phyloP scores from a whole-genome alignment of 2,113 vertebrate species.

The Elanoides forficatus region DNA sequence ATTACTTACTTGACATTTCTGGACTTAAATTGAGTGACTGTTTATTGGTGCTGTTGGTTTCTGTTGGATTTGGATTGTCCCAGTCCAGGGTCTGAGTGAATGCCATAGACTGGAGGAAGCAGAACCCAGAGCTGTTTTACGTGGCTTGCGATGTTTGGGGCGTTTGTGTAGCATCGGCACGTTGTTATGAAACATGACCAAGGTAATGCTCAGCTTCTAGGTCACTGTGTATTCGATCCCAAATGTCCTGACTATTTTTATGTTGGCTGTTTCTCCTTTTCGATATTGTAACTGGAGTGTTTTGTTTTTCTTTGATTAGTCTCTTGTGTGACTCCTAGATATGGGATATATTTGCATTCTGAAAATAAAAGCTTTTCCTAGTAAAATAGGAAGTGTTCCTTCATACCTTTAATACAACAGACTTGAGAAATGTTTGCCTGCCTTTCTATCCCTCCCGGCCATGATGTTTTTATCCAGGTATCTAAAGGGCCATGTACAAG shows the following conservation, averaged over 20 bases:
- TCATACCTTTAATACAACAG: not conserved
- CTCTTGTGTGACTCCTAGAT: not conserved
- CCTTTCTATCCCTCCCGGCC: not conserved
- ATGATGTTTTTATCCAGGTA: not conserved
- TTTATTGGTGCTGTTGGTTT: not conserved
- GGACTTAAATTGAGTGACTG: not conserved
- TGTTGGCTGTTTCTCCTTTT: not conserved
- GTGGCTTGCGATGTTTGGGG: accelerated
- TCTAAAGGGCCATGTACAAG: not conserved
- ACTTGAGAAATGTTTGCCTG: not conserved
- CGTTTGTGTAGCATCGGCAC: accelerated
- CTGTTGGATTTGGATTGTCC: not conserved
- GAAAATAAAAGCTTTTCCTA: not conserved
- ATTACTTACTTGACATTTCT: not conserved
- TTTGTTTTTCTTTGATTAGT: not conserved
- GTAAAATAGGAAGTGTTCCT: not conserved
- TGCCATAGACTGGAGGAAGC: not conserved
- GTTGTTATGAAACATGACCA: not conserved
- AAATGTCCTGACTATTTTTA: not conserved
- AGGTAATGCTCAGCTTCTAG: not conserved
- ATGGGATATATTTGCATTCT: not conserved
- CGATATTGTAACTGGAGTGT: not conserved
- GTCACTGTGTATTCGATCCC: not conserved
- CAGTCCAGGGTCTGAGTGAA: too few relatives aligned
- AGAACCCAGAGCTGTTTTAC: not conserved